phyloP scores from a whole-genome alignment of 2,888 invertebrate species.

The Ariolimax columbianus region DNA sequence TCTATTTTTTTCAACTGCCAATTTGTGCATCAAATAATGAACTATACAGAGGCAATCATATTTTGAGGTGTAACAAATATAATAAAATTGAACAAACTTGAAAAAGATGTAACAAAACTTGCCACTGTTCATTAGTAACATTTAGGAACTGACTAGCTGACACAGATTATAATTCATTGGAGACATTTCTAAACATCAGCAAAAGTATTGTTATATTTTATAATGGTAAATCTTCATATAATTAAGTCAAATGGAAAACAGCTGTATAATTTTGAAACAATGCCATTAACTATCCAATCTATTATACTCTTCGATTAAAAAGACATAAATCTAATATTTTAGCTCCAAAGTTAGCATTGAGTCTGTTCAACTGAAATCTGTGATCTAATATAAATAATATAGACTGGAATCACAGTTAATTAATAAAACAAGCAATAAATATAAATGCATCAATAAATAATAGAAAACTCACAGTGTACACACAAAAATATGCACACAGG shows the following conservation, averaged over 20 bases:
- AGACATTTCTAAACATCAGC: neutral
- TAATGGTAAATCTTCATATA: neutral
- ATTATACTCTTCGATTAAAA: neutral
- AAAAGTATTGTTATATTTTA: neutral
- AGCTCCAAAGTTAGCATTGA: neutral
- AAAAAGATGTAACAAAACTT: neutral
- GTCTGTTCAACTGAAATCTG: neutral
- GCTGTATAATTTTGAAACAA: neutral
- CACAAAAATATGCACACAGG: neutral
- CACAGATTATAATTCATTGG: neutral
- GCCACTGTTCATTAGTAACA: neutral
- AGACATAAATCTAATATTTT: neutral
- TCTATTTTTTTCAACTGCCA: neutral
- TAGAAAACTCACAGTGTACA: slow-evolving; percentile 17
- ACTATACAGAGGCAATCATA: neutral
- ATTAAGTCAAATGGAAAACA: neutral
- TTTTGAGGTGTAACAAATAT: neutral
- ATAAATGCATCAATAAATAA: slow-evolving; percentile 19
- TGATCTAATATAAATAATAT: slow-evolving; percentile 31
- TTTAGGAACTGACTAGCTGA: neutral
- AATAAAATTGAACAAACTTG: neutral
- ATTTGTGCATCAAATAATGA: neutral
- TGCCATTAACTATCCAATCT: neutral
- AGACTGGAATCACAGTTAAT: slow-evolving; percentile 34
- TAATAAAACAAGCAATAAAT: slow-evolving; percentile 9